A percentile compares a stretch with the other conserved stretches of the same genome.
These are phyloP conservation scores for Alviniconcha marisindica DNA, from an alignment of 1,140 invertebrate species.

Conservation along the genomic window DNA sequence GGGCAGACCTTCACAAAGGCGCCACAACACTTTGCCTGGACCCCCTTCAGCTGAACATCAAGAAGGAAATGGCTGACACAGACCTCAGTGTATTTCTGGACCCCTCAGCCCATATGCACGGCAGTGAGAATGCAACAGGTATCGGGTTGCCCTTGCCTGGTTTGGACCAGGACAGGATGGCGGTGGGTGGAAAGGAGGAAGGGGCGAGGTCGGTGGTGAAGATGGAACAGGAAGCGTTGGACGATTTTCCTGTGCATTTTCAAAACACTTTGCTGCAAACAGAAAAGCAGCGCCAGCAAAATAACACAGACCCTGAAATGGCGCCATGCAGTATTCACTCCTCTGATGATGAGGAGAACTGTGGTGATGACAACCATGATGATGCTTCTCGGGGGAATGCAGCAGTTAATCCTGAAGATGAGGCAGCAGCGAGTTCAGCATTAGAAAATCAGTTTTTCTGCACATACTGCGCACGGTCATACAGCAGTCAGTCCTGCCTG, in stretches of 20 bases:
- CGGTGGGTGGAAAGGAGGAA: background rate
- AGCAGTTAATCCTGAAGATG: too few species aligned
- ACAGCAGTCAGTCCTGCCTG: background rate
- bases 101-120: background rate
- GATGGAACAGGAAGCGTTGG: background rate
- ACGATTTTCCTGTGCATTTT: background rate
- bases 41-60: background rate
- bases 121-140: background rate
- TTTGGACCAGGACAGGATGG: background rate
- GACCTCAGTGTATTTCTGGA: background rate
- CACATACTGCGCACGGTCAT: background rate
- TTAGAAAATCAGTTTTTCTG: background rate
- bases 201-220: background rate
- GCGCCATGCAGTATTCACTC: background rate
- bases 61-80: background rate
- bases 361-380: background rate
- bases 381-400: background rate
- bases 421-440: background rate
- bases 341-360: background rate
- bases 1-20: too few species aligned
- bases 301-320: background rate
- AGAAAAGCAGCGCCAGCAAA: background rate
- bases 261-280: background rate
- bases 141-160: background rate
- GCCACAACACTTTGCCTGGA: too few species aligned